Percentiles rank a stretch among this genome's conserved stretches.
These are phyloP conservation scores for Odontocerum albicorne DNA, from an alignment of 2,888 invertebrate species.

Conservation along the genomic window DNA sequence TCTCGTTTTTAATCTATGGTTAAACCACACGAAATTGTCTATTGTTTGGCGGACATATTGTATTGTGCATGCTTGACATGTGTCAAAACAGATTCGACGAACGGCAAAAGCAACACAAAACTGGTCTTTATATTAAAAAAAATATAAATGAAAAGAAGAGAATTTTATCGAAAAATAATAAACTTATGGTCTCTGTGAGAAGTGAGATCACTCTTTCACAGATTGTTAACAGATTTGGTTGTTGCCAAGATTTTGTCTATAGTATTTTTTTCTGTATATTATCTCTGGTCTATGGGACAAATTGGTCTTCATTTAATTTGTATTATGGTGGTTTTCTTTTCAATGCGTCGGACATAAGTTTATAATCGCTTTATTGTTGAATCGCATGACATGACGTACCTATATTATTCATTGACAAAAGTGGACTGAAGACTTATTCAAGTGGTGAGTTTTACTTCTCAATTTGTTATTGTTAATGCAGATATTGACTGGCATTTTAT, in stretches of 20 bases:
- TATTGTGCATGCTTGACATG: slow-evolving; percentile 18
- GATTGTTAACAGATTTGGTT: slow-evolving; percentile 17
- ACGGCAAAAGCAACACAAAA: slow-evolving; percentile 18
- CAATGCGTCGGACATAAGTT: too few relatives aligned
- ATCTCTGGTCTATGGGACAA: not conserved
- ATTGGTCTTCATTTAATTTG: slow-evolving; percentile 6
- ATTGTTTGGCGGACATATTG: slow-evolving; percentile 6
- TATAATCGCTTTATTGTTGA: too few relatives aligned
- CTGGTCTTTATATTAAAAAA: not conserved
- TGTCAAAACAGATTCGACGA: slow-evolving; percentile 36
- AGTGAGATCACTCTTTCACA: slow-evolving; percentile 5
- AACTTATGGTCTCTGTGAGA: not conserved
- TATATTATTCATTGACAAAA: too few relatives aligned
- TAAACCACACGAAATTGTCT: too few relatives aligned
- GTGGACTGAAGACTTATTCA: too few relatives aligned
- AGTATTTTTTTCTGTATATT: not conserved
- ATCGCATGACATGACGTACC: too few relatives aligned
- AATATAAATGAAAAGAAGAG: not conserved
- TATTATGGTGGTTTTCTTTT: too few relatives aligned
- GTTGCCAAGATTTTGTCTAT: slow-evolving; percentile 9
- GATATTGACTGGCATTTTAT: too few relatives aligned
- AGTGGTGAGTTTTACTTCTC: too few relatives aligned
- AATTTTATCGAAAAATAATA: not conserved
- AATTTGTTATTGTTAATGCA: too few relatives aligned
- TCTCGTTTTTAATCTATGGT: not conserved